phyloP scores from a whole-genome alignment of 2,888 invertebrate genomes.

The Limnephilus rhombicus region DNA sequence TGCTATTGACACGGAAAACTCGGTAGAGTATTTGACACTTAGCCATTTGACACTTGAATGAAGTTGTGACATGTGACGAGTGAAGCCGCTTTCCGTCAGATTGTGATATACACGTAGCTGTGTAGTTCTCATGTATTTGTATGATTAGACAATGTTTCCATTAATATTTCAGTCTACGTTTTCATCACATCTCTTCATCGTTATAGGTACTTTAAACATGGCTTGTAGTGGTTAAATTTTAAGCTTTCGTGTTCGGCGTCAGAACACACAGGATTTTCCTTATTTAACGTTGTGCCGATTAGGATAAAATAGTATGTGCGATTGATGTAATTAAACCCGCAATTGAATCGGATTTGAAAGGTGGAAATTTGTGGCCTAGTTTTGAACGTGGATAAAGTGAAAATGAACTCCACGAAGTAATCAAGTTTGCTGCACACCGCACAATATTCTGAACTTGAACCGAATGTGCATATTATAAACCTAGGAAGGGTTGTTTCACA shows the following conservation, averaged over 20 bases:
- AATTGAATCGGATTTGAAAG: background rate
- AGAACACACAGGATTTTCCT: background rate
- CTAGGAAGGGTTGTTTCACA: background rate
- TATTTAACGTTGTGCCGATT: background rate
- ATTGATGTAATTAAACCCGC: too few species aligned
- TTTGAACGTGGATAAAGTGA: background rate
- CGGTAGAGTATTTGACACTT: background rate
- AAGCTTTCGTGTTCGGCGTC: too few species aligned
- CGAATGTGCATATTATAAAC: background rate
- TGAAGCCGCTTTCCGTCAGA: background rate
- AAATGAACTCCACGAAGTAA: background rate
- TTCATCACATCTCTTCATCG: background rate
- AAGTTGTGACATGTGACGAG: background rate
- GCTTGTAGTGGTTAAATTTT: background rate
- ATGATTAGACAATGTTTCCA: background rate
- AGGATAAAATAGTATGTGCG: background rate
- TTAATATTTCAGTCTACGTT: background rate
- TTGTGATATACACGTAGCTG: background rate
- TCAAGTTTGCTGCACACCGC: constrained; percentile 14
- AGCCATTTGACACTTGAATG: background rate
- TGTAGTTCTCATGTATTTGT: background rate
- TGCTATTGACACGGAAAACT: background rate
- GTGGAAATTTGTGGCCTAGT: background rate
- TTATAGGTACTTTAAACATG: background rate
- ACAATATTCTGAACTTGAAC: background rate